A percentile compares a stretch with the other conserved stretches of the same genome.
These are phyloP conservation scores for Schrankia costaestrigalis DNA, from an alignment of 2,888 invertebrate species.

Conservation along the genomic window DNA sequence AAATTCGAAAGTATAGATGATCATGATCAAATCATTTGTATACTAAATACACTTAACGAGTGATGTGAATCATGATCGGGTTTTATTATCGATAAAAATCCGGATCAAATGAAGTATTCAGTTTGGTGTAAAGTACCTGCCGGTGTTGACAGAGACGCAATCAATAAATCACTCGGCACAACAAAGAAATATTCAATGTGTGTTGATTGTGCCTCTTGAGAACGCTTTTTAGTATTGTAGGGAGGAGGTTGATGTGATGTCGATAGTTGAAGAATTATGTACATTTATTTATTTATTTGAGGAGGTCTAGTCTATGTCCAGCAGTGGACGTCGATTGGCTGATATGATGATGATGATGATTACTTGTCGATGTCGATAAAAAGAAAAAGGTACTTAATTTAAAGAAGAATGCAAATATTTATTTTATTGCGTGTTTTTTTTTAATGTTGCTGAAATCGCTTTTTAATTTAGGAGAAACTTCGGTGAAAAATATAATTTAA, in stretches of 20 bases:
- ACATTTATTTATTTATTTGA: too few relatives aligned
- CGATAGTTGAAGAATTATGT: too few relatives aligned
- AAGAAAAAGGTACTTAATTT: too few relatives aligned
- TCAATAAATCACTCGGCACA: slow-evolving; percentile 77
- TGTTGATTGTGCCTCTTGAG: slow-evolving; percentile 78
- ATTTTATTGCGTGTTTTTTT: too few relatives aligned
- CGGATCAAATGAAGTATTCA: slow-evolving; percentile 81
- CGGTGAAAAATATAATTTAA: too few relatives aligned
- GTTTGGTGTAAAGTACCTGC: slow-evolving; percentile 63
- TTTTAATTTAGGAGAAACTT: too few relatives aligned
- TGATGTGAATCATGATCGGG: slow-evolving; percentile 70
- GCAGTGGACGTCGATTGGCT: too few relatives aligned
- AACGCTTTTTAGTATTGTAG: slow-evolving; percentile 69
- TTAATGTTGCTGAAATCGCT: too few relatives aligned
- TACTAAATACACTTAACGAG: slow-evolving; percentile 75
- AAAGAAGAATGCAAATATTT: neutral
- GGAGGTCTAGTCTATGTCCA: too few relatives aligned
- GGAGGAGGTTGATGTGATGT: slow-evolving; percentile 35
- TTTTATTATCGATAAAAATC: slow-evolving; percentile 79
- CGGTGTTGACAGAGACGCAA: slow-evolving; percentile 79
- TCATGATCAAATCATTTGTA: slow-evolving; percentile 66
- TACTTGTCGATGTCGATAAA: slow-evolving; percentile 35
- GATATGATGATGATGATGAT: neutral
- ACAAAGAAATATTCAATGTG: slow-evolving; percentile 78
- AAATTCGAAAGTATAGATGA: slow-evolving; percentile 37